Conservation (phyloP, 2,888 invertebrate genomes). For the Lordiphosa andalusiaca region DNA sequence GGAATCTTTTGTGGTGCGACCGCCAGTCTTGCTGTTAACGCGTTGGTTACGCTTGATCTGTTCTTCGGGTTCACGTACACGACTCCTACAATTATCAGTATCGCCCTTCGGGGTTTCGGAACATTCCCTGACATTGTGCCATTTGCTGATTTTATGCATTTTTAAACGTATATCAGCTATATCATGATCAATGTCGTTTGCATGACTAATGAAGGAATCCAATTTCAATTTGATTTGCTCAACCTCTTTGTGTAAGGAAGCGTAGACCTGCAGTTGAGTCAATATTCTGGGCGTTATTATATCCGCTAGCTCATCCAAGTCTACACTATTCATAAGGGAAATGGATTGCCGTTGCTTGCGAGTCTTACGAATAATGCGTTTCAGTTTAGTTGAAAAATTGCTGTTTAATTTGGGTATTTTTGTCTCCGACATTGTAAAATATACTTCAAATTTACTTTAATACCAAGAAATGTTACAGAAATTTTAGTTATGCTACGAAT, state of each 20-base stretch:
- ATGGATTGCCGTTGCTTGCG: slow-evolving; percentile 19
- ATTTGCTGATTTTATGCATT: slow-evolving; percentile 47
- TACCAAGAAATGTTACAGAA: no score
- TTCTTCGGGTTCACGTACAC: slow-evolving; percentile 20
- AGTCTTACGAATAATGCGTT: slow-evolving; percentile 16
- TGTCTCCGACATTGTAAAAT: no score
- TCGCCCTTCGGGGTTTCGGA: not conserved
- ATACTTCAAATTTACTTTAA: no score
- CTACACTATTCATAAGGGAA: not conserved
- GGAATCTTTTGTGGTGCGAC: no score
- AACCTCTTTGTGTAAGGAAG: slow-evolving; percentile 26
- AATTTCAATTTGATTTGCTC: slow-evolving; percentile 16
- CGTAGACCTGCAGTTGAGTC: slow-evolving; percentile 11
- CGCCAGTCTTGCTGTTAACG: no score
- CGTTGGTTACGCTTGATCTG: slow-evolving; percentile 2
- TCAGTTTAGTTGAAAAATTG: no score
- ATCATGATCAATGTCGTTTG: slow-evolving; percentile 32
- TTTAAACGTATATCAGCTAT: slow-evolving; percentile 56
- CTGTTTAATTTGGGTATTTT: no score
- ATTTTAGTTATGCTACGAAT: no score
- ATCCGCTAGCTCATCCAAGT: slow-evolving; percentile 13
- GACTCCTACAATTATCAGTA: not conserved
- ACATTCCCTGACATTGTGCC: slow-evolving; percentile 26
- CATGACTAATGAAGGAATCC: slow-evolving; percentile 15
- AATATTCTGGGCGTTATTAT: slow-evolving; percentile 39